These are phyloP conservation scores for Miniopterus natalensis DNA, from an alignment of 2,113 vertebrate species.

Conservation along the genomic window DNA sequence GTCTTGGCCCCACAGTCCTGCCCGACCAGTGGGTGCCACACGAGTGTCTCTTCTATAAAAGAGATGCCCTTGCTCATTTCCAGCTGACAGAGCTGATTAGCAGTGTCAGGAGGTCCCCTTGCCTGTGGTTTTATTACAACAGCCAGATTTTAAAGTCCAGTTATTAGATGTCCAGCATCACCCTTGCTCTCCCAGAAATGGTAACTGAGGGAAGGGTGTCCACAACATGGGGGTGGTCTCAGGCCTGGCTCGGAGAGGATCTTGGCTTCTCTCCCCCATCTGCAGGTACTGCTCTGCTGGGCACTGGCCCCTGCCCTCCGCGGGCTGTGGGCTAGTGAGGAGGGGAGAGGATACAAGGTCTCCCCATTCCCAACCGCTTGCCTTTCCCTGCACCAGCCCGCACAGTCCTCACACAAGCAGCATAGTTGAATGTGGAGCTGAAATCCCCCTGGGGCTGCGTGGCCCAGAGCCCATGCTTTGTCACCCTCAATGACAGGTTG, in stretches of 20 bases:
- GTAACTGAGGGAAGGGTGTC: background rate
- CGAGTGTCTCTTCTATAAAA: background rate
- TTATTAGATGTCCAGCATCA: background rate
- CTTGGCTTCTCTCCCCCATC: background rate
- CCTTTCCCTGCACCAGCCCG: background rate
- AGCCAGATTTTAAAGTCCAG: conserved; percentile 34
- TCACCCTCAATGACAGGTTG: background rate
- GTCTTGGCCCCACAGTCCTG: background rate
- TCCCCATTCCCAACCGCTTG: fast-evolving
- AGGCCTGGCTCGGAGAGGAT: background rate
- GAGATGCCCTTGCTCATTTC: background rate
- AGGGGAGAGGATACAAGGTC: fast-evolving
- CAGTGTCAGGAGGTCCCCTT: background rate
- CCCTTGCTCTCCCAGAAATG: background rate
- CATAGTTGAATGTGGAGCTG: fast-evolving
- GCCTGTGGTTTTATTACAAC: conserved; percentile 23
- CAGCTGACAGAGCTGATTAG: background rate
- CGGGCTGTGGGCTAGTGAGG: background rate
- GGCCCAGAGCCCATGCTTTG: background rate
- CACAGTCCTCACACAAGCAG: background rate
- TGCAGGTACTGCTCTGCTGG: background rate
- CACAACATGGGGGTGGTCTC: background rate
- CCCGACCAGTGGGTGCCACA: background rate
- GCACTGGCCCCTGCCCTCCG: background rate
- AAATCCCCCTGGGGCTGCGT: background rate